Percentiles rank a stretch among this genome's conserved stretches.
Evolutionary conservation across 2,888 invertebrate genomes (phyloP).

Genomic region (Macaria liturata): DNA sequence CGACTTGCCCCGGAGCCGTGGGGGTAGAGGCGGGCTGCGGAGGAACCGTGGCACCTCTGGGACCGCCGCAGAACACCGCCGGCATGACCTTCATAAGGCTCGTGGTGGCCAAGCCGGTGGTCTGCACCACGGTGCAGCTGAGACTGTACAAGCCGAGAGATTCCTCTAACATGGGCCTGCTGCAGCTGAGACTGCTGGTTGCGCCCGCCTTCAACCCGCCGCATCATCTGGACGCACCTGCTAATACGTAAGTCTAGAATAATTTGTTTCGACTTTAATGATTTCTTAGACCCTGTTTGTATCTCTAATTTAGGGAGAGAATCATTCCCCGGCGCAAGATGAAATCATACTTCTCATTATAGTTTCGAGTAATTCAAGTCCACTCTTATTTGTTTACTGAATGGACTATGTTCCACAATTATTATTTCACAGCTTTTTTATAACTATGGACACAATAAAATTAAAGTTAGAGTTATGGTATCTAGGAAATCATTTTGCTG

Average conservation of each 20-base stretch:
- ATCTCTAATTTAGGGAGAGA: too few relatives aligned
- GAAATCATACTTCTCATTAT: too few relatives aligned
- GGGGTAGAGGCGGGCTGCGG: conserved; percentile 93
- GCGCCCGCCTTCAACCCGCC: conserved; percentile 88
- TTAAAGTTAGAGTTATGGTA: too few relatives aligned
- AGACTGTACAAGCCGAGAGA: conserved; percentile 91
- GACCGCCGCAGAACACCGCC: conserved; percentile 93
- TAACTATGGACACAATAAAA: too few relatives aligned
- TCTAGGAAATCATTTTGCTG: too few relatives aligned
- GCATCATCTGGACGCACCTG: conserved; percentile 62
- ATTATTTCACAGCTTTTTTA: too few relatives aligned
- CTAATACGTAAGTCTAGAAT: conserved; percentile 46
- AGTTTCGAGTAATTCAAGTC: too few relatives aligned
- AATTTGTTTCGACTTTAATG: neutral
- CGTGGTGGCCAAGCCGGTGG: conserved; percentile 91
- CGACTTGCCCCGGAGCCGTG: conserved; percentile 94
- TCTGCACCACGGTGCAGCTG: conserved; percentile 92
- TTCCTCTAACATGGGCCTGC: conserved; percentile 94
- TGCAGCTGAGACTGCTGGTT: conserved; percentile 93
- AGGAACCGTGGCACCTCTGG: conserved; percentile 91
- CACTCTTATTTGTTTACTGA: too few relatives aligned
- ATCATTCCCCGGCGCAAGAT: too few relatives aligned
- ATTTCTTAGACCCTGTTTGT: too few relatives aligned
- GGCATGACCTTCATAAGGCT: conserved; percentile 94
- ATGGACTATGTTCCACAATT: too few relatives aligned